Evolutionary conservation across 2,888 invertebrate genomes (phyloP).

Genomic region (Caenorhabditis sp.): DNA sequence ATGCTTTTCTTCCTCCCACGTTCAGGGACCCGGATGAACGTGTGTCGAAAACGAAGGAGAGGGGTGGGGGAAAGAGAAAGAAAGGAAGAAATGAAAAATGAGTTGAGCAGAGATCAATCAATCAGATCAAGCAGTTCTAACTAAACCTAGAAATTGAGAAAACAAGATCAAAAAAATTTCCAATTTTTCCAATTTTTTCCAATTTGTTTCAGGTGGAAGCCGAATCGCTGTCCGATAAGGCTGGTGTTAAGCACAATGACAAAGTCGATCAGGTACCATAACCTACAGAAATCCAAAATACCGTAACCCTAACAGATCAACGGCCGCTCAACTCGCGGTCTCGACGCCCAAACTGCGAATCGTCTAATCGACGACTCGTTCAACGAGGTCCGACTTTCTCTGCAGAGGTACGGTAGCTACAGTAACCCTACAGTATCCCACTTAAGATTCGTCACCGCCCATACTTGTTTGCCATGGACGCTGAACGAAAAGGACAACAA

Average conservation of each 20-base stretch:
- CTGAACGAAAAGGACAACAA: slow-evolving; percentile 75
- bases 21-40: slow-evolving; percentile 36
- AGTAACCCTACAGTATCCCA: slow-evolving; percentile 1
- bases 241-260: slow-evolving; percentile 72
- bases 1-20: slow-evolving; percentile 36
- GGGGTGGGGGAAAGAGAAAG: no score
- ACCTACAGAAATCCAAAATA: no score
- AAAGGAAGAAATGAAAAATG: no score
- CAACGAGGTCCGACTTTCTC: slow-evolving; percentile 65
- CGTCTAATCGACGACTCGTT: slow-evolving; percentile 61
- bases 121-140: neutral
- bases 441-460: slow-evolving; percentile 69
- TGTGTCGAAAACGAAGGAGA: slow-evolving; percentile 4
- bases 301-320: slow-evolving; percentile 45
- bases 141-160: slow-evolving; percentile 12
- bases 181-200: no score
- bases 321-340: slow-evolving; percentile 58
- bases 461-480: slow-evolving; percentile 74
- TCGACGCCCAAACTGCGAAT: slow-evolving; percentile 63
- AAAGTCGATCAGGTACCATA: slow-evolving; percentile 63
- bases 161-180: slow-evolving; percentile 34
- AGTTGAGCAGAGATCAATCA: slow-evolving; percentile 13
- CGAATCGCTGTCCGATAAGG: slow-evolving; percentile 77
- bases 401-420: slow-evolving; percentile 62
- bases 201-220: slow-evolving; percentile 74